Conservation (phyloP, 2,113 vertebrate genomes). For the Climacteris rufus region DNA sequence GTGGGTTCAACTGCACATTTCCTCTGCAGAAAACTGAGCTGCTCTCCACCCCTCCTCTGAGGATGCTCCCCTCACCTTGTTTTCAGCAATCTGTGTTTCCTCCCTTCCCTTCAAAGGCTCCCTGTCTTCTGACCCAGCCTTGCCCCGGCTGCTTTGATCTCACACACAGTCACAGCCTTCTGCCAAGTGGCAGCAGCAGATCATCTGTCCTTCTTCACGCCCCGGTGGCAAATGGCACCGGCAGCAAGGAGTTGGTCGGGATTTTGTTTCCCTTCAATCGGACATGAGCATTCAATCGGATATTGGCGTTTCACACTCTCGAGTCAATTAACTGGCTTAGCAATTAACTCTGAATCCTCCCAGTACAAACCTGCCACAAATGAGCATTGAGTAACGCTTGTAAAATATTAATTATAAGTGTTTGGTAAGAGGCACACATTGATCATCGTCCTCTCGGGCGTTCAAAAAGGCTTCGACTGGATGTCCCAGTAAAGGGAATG, state of each 20-base stretch:
- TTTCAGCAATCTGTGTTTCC: neutral
- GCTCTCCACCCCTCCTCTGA: neutral
- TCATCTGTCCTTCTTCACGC: neutral
- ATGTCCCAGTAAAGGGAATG: neutral
- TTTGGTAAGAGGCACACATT: neutral
- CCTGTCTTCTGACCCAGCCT: neutral
- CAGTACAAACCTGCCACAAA: neutral
- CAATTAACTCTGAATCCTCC: conserved; percentile 9
- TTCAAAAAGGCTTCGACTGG: neutral
- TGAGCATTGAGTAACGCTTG: neutral
- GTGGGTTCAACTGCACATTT: neutral
- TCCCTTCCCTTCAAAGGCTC: neutral
- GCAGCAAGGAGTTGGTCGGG: neutral
- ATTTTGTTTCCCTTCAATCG: neutral
- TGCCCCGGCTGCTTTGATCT: neutral
- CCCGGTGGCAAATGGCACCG: neutral
- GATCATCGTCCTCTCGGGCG: neutral
- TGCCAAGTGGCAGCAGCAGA: neutral
- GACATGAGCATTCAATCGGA: neutral
- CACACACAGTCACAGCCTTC: neutral
- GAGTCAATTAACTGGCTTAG: neutral
- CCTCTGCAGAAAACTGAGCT: neutral
- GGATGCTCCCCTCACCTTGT: neutral
- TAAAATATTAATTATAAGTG: neutral
- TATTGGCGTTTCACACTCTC: neutral